Evolutionary conservation across 2,888 invertebrate species (phyloP), one percentile per base, ranked within the genome.

Genomic region (Zaprionus bogoriensis): DNA sequence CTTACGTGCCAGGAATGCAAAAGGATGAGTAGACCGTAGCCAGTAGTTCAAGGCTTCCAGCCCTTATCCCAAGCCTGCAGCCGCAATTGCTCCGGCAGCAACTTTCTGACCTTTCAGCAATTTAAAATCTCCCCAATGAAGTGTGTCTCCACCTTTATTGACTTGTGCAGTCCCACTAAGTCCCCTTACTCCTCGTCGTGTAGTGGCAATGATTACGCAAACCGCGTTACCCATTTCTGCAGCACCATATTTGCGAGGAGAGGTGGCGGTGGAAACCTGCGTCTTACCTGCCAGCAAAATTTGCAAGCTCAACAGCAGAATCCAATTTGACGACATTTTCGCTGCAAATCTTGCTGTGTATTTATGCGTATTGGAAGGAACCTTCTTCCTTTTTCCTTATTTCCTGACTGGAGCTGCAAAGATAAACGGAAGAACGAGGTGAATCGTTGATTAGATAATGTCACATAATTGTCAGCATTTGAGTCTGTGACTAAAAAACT

Each of bases 1-100:
- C 67, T 67, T 77, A 76, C 77, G 75, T 76, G 75, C 70, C 74
- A 50, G 50, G 74, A 46, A 76, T 76, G 41, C 60, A 22, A 66
- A 73, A 25, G 51, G 25, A 27, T 27, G 30, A 46, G 30, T 14
- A 14, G 14, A 12, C 32, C 5, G 14, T 14, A 3, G 32, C 32
- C 32, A 12, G 32, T 36, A 3, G 32, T 14, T 9, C 14, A n/a
- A n/a, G n/a, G n/a, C n/a, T n/a, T n/a, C n/a, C n/a, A n/a, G n/a
- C n/a, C n/a, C n/a, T n/a, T n/a, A n/a, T n/a, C n/a, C n/a, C n/a
- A n/a, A n/a, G n/a, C n/a, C n/a, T n/a, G 25, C 17, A 27, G 44
- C 25, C 14, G 44, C 25, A 22, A 20, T 41, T 23, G 44, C 44
- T 27, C 14, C 27, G 25, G 42, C 25, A n/a, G 27, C 9, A 44